These are phyloP conservation scores for Synaphobranchus kaupii DNA, from an alignment of 2,797 vertebrate genomes.

Conservation along the genomic window DNA sequence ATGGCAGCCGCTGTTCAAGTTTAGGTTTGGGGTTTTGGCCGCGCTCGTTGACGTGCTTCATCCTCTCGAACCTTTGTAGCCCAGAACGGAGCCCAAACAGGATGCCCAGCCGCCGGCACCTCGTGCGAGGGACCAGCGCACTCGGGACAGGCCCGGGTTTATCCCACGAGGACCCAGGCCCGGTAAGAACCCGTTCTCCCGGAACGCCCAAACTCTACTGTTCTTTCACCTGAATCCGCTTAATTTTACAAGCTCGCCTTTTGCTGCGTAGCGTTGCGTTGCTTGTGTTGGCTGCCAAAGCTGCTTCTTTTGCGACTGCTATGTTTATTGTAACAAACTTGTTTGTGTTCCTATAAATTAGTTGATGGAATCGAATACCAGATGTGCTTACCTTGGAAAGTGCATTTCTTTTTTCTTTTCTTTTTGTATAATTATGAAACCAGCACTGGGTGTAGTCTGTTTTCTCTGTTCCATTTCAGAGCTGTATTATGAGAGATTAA, in stretches of 20 bases:
- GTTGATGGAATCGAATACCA: neutral
- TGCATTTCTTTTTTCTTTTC: neutral
- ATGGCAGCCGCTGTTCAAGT: neutral
- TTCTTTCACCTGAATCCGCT: neutral
- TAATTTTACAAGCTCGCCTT: neutral
- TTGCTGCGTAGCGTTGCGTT: neutral
- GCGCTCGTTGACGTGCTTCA: neutral
- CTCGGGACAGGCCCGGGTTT: constrained; percentile 78
- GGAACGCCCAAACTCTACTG: neutral
- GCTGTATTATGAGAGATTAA: neutral
- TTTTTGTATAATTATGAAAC: neutral
- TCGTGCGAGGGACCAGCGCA: constrained; percentile 76
- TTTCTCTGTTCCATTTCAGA: neutral
- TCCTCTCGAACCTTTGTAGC: constrained; percentile 55
- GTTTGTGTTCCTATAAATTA: neutral
- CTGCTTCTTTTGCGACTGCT: neutral
- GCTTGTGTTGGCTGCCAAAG: neutral
- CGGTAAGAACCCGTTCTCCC: constrained; percentile 59
- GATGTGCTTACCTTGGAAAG: neutral
- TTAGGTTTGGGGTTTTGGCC: neutral
- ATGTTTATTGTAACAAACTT: neutral
- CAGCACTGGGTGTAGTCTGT: neutral
- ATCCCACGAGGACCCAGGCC: constrained; percentile 75
- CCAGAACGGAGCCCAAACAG: constrained; percentile 77
- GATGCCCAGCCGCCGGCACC: constrained; percentile 74